These are phyloP conservation scores for Xestia sexstrigata DNA, from an alignment of 2,888 invertebrate species.

Conservation along the genomic window DNA sequence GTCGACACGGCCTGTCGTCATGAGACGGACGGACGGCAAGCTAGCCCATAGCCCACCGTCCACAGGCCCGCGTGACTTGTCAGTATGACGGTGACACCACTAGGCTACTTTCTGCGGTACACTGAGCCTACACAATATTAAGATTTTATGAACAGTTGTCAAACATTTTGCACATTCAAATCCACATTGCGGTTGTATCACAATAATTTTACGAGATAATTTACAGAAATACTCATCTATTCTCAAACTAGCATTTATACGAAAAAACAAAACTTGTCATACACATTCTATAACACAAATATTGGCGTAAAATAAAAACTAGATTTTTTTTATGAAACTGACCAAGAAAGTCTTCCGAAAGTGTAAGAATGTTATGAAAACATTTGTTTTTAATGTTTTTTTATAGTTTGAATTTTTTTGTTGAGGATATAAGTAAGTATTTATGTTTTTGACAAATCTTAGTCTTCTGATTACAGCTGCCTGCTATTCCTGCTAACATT, in stretches of 20 bases:
- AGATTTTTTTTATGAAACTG: background rate
- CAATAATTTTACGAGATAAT: slow-evolving; percentile 33
- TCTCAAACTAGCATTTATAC: background rate
- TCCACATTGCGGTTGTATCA: background rate
- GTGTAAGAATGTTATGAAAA: slow-evolving; percentile 5
- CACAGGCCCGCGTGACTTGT: too few relatives aligned
- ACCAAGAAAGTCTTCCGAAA: slow-evolving; percentile 20
- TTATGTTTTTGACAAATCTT: slow-evolving; percentile 31
- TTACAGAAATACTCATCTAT: slow-evolving; percentile 32
- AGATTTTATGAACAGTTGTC: background rate
- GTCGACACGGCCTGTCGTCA: too few relatives aligned
- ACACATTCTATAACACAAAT: slow-evolving; percentile 30
- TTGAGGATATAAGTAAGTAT: slow-evolving; percentile 18
- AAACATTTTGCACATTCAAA: slow-evolving; percentile 1
- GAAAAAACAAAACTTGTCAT: slow-evolving; percentile 10
- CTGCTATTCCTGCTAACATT: background rate
- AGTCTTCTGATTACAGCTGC: slow-evolving; percentile 11
- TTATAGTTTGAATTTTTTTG: background rate
- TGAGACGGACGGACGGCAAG: too few relatives aligned
- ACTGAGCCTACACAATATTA: too few relatives aligned
- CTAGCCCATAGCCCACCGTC: too few relatives aligned
- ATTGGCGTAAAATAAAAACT: slow-evolving; percentile 32
- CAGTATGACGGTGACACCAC: too few relatives aligned
- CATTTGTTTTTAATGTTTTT: slow-evolving; percentile 4
- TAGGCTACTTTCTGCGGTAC: too few relatives aligned